phyloP scores from a whole-genome alignment of 2,797 vertebrate genomes.

The Choloepus didactylus region DNA sequence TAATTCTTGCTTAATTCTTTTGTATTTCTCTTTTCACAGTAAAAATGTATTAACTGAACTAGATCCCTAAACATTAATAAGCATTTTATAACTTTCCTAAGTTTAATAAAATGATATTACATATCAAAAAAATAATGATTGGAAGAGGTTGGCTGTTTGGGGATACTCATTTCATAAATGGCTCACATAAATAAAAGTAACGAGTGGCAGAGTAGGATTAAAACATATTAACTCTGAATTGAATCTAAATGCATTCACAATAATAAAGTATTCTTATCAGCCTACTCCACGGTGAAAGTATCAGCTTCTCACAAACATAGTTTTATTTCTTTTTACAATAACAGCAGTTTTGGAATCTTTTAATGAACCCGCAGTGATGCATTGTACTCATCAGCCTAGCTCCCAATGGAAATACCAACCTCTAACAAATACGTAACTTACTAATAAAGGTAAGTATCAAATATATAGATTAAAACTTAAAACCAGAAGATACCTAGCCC shows the following conservation, averaged over 20 bases:
- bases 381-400: background rate
- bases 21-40: background rate
- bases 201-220: background rate
- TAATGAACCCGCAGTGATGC: background rate
- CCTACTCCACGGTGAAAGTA: background rate
- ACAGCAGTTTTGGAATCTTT: background rate
- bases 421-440: background rate
- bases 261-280: background rate
- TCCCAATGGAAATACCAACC: background rate
- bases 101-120: background rate
- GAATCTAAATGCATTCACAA: background rate
- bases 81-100: background rate
- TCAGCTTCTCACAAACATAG: background rate
- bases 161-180: background rate
- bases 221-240: slow-evolving; percentile 1
- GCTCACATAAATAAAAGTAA: background rate
- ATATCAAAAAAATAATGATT: background rate
- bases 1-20: background rate
- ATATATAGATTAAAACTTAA: background rate
- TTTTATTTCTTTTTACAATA: background rate
- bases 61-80: background rate
- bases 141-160: background rate
- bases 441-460: background rate
- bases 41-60: slow-evolving; percentile 1
- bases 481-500: background rate